Evolutionary conservation across 2,113 vertebrate genomes (phyloP).

Genomic region (Nycticryphes semicollaris): DNA sequence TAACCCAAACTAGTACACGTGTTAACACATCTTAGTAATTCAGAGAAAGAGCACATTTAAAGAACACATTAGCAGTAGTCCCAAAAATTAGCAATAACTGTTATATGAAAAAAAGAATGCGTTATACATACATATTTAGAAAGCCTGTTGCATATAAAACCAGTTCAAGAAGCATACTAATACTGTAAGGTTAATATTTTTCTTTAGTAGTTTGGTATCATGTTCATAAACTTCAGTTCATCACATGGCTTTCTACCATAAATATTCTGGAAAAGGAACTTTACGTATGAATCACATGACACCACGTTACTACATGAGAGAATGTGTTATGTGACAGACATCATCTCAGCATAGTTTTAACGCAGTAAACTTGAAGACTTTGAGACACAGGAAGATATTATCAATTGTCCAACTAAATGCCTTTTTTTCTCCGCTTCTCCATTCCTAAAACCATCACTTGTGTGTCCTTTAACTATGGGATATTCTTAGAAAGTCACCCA

Average conservation of each 20-base stretch:
- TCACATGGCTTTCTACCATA: neutral
- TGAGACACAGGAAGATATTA: neutral
- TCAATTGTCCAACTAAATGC: neutral
- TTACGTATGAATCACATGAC: neutral
- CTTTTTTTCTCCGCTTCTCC: neutral
- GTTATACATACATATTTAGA: neutral
- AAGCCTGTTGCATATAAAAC: neutral
- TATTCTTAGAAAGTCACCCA: neutral
- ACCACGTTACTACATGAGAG: rapidly evolving
- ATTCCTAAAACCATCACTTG: neutral
- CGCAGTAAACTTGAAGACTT: neutral
- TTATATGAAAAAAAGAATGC: neutral
- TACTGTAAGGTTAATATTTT: neutral
- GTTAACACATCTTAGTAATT: neutral
- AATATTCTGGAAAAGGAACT: neutral
- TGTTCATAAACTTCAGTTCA: neutral
- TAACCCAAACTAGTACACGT: neutral
- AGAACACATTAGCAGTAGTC: neutral
- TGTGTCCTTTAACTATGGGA: neutral
- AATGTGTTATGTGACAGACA: neutral
- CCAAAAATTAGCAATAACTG: neutral
- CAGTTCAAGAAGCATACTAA: neutral
- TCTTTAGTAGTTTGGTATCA: neutral
- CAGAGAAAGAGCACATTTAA: neutral
- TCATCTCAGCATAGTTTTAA: neutral